Conservation (phyloP, 2,113 vertebrate species). For the Cervus canadensis region DNA sequence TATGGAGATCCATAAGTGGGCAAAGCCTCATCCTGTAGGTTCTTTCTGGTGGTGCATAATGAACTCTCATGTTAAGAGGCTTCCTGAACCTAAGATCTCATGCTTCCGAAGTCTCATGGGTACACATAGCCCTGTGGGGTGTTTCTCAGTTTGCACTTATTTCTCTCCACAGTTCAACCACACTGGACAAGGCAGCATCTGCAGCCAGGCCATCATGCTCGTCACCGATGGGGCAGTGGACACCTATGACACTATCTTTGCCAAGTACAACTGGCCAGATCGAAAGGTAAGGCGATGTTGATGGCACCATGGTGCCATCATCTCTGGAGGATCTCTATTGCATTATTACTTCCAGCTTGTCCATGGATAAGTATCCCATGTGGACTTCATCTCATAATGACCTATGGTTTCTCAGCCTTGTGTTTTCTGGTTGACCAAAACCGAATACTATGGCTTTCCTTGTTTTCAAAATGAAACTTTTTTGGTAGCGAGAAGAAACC, state of each 20-base stretch:
- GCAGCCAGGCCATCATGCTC: constrained; percentile 98
- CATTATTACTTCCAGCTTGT: not conserved
- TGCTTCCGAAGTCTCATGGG: not conserved
- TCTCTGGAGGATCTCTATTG: fast-evolving
- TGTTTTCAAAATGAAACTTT: not conserved
- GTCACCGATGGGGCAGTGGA: constrained; percentile 98
- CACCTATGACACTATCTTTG: constrained; percentile 95
- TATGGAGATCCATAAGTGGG: fast-evolving
- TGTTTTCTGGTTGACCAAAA: constrained; percentile 22
- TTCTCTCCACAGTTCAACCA: constrained; percentile 90
- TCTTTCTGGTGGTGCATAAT: not conserved
- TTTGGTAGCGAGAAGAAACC: not conserved
- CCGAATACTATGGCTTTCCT: not conserved
- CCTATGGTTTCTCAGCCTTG: constrained; percentile 11
- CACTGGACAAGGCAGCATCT: constrained; percentile 96
- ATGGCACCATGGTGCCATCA: not conserved
- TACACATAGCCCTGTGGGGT: not conserved
- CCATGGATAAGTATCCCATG: not conserved
- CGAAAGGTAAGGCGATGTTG: constrained; percentile 87
- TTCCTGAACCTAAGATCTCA: not conserved
- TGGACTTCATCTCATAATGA: constrained; percentile 10
- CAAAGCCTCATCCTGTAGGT: not conserved
- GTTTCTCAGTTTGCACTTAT: not conserved
- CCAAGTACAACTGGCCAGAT: constrained; percentile 98
- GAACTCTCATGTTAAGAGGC: not conserved